Evolutionary conservation across 2,113 vertebrate genomes (phyloP), one percentile per base, ranked within the genome.

Genomic region (Grammomys dolichurus): DNA sequence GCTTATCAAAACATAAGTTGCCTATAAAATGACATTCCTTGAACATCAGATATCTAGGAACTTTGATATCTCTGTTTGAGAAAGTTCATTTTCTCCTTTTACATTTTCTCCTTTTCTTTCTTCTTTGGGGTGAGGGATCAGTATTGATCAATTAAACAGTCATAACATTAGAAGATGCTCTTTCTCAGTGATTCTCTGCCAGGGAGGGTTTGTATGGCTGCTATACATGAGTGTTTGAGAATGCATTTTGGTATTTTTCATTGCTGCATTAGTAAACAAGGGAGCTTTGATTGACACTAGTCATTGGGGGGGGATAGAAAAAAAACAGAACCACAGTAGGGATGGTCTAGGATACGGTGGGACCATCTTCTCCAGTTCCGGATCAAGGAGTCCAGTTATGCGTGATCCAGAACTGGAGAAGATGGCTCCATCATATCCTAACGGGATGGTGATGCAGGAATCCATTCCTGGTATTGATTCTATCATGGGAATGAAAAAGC

Each of bases 1-100:
- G 24, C 76, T 94, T 24, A 85, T 72, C 46, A 92, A 97, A 93
- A 85, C 22, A 1, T 31, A 90, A 76, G 7, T 70, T 76, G 78
- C n/a, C 24, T 86, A n/a, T 88, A 65, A 93, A 80, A 77, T 94
- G 58, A 77, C 22, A 77, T 89, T 56, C 65, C 10, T 86, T 88
- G n/a, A 54, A 60, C 51, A 77, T 26, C 12, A 92, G 43, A 87
- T 92, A 12, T 88, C 51, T 87, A 40, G 7, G 43, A 85, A 81
- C 3, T 54, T 93, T 24, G 24, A 48, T 70, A 33, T 36, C 40
- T 96, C 33, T 73, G n/a, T 56, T 80, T 58, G 40, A 84, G 43
- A 31, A 58, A 28, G 85, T 33, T 14, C 7, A 31, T 70, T 77
- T 36, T 17, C 26, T 65, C 22, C 11, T 24, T 86, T 67, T 31